phyloP scores from a whole-genome alignment of 2,113 vertebrate genomes.

The Rhadina sibilatrix region DNA sequence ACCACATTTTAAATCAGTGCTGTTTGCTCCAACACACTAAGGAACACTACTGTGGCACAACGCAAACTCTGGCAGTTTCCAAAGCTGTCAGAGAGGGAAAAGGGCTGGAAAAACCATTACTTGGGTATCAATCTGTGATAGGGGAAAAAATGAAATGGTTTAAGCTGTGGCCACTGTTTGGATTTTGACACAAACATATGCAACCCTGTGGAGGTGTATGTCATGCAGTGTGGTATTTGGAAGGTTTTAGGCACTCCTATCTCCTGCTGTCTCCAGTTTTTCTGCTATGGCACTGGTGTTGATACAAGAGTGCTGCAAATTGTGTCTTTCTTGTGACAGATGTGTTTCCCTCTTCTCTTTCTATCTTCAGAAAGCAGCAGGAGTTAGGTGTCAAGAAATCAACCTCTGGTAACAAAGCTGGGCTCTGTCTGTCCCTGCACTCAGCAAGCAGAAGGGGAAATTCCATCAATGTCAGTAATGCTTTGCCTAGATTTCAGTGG shows the following conservation, averaged over 20 bases:
- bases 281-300: background rate
- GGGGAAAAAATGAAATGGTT: background rate
- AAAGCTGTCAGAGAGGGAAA: background rate
- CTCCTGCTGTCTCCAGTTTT: background rate
- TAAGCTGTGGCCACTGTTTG: background rate
- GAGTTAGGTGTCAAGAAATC: background rate
- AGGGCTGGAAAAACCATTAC: background rate
- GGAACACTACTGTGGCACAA: background rate
- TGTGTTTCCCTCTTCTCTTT: background rate
- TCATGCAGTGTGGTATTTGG: background rate
- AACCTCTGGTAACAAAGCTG: background rate
- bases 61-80: background rate
- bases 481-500: background rate
- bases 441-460: background rate
- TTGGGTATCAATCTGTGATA: background rate
- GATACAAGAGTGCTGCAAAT: background rate
- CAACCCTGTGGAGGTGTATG: background rate
- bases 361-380: background rate
- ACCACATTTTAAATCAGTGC: background rate
- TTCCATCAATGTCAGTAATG: fast-evolving
- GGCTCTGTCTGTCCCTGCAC: background rate
- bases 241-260: background rate
- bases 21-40: fast-evolving
- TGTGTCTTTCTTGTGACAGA: background rate
- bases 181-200: background rate